These are phyloP conservation scores for Mythimna vitellina DNA, from an alignment of 2,888 invertebrate genomes.

Conservation along the genomic window DNA sequence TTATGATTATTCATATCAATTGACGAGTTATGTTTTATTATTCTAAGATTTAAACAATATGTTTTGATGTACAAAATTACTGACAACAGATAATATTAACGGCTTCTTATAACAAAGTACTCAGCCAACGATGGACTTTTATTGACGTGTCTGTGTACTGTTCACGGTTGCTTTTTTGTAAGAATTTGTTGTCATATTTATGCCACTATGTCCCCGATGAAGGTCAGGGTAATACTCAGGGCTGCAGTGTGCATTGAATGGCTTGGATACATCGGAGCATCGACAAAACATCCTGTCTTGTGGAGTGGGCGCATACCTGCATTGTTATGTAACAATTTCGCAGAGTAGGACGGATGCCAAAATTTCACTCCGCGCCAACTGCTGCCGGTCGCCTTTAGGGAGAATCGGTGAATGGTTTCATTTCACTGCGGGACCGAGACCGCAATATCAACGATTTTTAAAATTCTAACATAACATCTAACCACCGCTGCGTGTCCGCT, in stretches of 20 bases:
- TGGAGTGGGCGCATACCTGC: slow-evolving; percentile 80
- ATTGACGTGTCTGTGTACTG: slow-evolving; percentile 33
- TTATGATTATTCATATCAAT: slow-evolving; percentile 36
- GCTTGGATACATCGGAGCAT: slow-evolving; percentile 57
- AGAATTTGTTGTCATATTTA: slow-evolving; percentile 35
- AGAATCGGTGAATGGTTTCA: slow-evolving; percentile 58
- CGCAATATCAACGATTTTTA: slow-evolving; percentile 54
- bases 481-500: slow-evolving; percentile 49
- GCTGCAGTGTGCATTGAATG: slow-evolving; percentile 40
- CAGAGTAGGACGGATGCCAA: slow-evolving; percentile 85
- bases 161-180: slow-evolving; percentile 27
- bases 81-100: slow-evolving; percentile 21
- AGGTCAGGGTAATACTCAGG: slow-evolving; percentile 51
- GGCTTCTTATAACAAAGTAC: slow-evolving; percentile 14
- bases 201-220: slow-evolving; percentile 25
- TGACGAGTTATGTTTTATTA: slow-evolving; percentile 12
- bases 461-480: slow-evolving; percentile 39
- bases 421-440: slow-evolving; percentile 61
- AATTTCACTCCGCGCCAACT: slow-evolving; percentile 76
- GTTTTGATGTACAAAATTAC: slow-evolving; percentile 25
- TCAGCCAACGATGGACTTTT: slow-evolving; percentile 13
- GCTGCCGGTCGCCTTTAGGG: slow-evolving; percentile 62
- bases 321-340: slow-evolving; percentile 85
- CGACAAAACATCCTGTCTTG: slow-evolving; percentile 66
- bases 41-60: slow-evolving; percentile 35